Evolutionary conservation across 2,888 invertebrate species (phyloP), one percentile per base, ranked within the genome.

Genomic region (Fragum sueziense): DNA sequence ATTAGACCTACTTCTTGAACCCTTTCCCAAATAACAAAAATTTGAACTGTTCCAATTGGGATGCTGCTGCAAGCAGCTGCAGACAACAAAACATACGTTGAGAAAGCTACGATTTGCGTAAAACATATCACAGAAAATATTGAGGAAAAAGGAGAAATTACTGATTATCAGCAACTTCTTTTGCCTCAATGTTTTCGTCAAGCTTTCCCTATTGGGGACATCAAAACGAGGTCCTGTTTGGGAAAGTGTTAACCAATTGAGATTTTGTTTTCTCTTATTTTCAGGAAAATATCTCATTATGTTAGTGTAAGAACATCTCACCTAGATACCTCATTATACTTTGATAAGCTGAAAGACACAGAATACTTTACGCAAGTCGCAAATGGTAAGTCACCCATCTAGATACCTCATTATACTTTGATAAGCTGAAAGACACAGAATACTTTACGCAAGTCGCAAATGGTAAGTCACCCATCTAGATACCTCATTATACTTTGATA

Each of bases 251-350:
- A 14, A 37, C 37, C 37, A 37, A 14, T 47, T 14, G 3, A 47
- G 17, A 47, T 27, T 27, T 27, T 47, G 17, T 47, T 57, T 57
- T 57, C 29, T 41, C 2, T 59, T 41, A 65, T n/a, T 52, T 81
- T 90, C 86, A 91, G 91, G 79, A 89, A 89, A 86, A 74, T 89
- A 67, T 85, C 88, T 78, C 90, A 91, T 81, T 90, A 88, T 86
- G 90, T 92, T 25, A 87, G 89, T 51, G 86, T 91, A 67, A 88
- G 89, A 79, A 89, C 84, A 71, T 84, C 86, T 52, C 85, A 87
- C 61, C 41, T 81, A n/a, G 89, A 90, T 81, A 86, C 86, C 80
- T 84, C 86, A 75, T 80, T 87, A 73, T 81, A 78, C 71, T 85
- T 85, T 27, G 88, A 89, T 22, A 86, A 86, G 61, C 71, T 87